Evolutionary conservation across 2,113 vertebrate genomes (phyloP), one percentile per base, ranked within the genome.

Genomic region (Anguilla japonica): DNA sequence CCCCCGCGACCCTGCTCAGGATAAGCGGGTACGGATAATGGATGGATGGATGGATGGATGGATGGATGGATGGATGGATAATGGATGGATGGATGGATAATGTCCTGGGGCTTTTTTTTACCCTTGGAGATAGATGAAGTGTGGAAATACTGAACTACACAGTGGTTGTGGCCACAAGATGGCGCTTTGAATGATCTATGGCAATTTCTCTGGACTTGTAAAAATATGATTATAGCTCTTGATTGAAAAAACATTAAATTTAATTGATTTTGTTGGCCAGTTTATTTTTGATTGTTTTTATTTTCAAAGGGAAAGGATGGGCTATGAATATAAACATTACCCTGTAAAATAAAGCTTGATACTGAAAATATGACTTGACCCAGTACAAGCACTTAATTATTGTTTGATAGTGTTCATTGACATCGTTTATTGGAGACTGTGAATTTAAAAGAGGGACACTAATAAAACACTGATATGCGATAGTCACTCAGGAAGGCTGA

Each of bases 181-280:
- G 83, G 83, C 83, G 60, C 83, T 84, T 84, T 63, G 14, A 63
- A 63, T 40, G 83, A 34, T 56, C 11, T 18, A 29, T 2, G 26
- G 26, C 11, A 50, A 26, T 82, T 82, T 82, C 14, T 15, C 14
- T 79, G 29, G 75, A 53, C 22, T 83, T 82, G 26, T 82, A 71
- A 71, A 71, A 34, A 34, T 0, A 9, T 29, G 5, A 29, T 34
- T 75, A 3, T n/a, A 6, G 26, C 26, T 26, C 60, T 67, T 82
- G 14, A 50, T 43, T 82, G 41, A 82, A 43, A 82, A 46, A 82
- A 11, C 14, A 79, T 79, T 79, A 22, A 67, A 26, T 67, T 26
- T 20, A 67, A 67, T 67, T 67, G 22, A 67, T 22, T 26, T 67
- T 67, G 18, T 6, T 22, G 5, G 60, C 60, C 60, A 26, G 60